Conservation (phyloP, 2,888 invertebrate genomes). For the Saturnia japonica region DNA sequence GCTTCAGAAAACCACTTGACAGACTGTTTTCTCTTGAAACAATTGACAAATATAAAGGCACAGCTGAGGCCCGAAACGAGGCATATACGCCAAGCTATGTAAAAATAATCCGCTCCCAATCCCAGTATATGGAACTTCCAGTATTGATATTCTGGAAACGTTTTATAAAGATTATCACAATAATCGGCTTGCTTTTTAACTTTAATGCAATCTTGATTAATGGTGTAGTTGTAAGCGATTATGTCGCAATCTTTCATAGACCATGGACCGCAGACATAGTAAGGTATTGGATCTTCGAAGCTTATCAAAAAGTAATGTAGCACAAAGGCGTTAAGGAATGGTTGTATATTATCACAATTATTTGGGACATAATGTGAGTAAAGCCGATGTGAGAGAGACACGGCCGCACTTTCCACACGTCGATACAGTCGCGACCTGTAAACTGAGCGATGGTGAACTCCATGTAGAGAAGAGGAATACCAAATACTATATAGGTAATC, state of each 20-base stretch:
- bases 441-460: constrained; percentile 67
- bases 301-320: constrained; percentile 68
- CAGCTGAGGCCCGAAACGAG: constrained; percentile 55
- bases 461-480: constrained; percentile 69
- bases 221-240: constrained; percentile 52
- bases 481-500: constrained; percentile 47
- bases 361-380: constrained; percentile 55
- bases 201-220: constrained; percentile 61
- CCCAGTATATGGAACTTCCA: constrained; percentile 51
- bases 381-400: constrained; percentile 66
- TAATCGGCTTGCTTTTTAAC: constrained; percentile 34
- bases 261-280: constrained; percentile 60
- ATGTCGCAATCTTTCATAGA: constrained; percentile 51
- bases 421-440: constrained; percentile 62
- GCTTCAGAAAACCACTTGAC: constrained; percentile 45
- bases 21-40: constrained; percentile 52
- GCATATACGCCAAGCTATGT: constrained; percentile 61
- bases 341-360: constrained; percentile 45
- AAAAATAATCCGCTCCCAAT: constrained; percentile 26
- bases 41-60: constrained; percentile 46
- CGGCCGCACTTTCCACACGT: constrained; percentile 60
- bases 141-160: constrained; percentile 69
- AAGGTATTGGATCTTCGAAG: constrained; percentile 66
- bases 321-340: constrained; percentile 52
- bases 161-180: constrained; percentile 48